phyloP scores from a whole-genome alignment of 2,888 invertebrate species.

The Embidobia sp. region DNA sequence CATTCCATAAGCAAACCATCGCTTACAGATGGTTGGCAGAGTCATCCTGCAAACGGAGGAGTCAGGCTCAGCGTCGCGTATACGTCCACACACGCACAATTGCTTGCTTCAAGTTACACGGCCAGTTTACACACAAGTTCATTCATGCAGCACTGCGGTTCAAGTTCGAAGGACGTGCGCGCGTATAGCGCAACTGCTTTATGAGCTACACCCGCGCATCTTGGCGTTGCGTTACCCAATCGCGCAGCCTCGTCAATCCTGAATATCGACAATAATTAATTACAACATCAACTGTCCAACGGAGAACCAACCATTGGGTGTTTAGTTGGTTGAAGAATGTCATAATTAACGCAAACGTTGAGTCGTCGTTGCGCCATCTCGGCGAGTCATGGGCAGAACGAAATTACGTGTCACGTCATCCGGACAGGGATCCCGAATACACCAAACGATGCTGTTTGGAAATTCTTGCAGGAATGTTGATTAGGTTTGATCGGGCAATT shows the following conservation, averaged over 20 bases:
- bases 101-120: constrained; percentile 72
- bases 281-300: background rate
- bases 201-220: constrained; percentile 48
- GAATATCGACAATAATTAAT: constrained; percentile 26
- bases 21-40: constrained; percentile 69
- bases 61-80: constrained; percentile 30
- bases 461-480: constrained; percentile 51
- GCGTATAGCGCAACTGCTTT: constrained; percentile 50
- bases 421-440: constrained; percentile 23
- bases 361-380: constrained; percentile 21
- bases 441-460: constrained; percentile 28
- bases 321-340: constrained; percentile 47
- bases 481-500: constrained; percentile 44
- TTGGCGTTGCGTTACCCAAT: constrained; percentile 16
- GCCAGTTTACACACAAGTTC: constrained; percentile 65
- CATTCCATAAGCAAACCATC: constrained; percentile 69
- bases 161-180: constrained; percentile 62
- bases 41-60: constrained; percentile 58
- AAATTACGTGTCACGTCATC: constrained; percentile 39
- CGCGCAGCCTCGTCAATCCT: constrained; percentile 19
- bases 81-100: constrained; percentile 53
- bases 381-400: constrained; percentile 33
- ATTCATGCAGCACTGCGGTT: constrained; percentile 69
- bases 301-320: constrained; percentile 14
- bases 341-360: constrained; percentile 45